A percentile compares a stretch with the other conserved stretches of the same genome.
These are phyloP conservation scores for Zosterops hypoxanthus DNA, from an alignment of 2,113 vertebrate genomes.

Conservation along the genomic window DNA sequence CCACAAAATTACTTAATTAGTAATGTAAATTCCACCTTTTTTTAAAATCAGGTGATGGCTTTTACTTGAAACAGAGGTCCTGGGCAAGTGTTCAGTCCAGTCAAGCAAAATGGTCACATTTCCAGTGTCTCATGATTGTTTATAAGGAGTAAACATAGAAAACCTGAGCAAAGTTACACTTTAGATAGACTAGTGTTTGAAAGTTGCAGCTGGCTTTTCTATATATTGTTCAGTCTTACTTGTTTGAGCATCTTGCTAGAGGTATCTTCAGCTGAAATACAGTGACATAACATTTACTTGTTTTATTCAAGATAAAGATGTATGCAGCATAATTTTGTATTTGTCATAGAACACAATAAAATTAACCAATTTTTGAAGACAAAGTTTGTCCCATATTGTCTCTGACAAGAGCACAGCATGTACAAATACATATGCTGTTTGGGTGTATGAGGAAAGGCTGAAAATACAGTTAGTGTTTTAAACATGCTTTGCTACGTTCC, in stretches of 20 bases:
- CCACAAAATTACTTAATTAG: background rate
- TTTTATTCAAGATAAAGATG: background rate
- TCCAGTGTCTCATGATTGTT: background rate
- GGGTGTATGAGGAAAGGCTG: background rate
- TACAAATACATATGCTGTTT: background rate
- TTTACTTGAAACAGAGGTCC: background rate
- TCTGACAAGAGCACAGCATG: background rate
- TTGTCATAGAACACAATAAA: background rate
- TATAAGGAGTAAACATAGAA: background rate
- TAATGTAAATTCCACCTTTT: background rate
- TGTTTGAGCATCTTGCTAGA: background rate
- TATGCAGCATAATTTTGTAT: background rate
- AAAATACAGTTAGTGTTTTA: background rate
- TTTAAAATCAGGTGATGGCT: background rate
- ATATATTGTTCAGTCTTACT: background rate
- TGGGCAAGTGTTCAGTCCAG: background rate
- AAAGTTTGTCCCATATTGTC: background rate
- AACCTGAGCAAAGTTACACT: background rate
- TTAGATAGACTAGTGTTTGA: background rate
- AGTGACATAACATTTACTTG: background rate
- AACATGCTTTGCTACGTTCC: background rate
- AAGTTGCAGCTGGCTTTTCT: background rate
- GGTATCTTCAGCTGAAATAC: background rate
- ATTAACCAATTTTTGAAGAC: background rate
- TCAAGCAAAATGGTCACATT: background rate